phyloP scores from a whole-genome alignment of 2,797 vertebrate species.

The Silurus lanzhouensis region DNA sequence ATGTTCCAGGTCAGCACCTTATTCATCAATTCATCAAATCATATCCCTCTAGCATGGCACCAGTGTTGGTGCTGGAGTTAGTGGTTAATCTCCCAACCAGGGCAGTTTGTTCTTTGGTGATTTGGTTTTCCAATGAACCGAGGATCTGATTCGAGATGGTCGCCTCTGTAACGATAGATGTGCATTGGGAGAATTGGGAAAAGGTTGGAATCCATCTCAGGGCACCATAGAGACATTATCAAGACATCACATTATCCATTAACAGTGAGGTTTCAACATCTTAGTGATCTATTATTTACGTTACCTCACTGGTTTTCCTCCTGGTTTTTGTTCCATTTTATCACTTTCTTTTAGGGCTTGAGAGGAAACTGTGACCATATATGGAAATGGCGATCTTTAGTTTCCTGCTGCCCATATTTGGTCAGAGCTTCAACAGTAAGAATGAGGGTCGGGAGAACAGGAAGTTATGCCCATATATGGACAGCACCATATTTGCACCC shows the following conservation, averaged over 20 bases:
- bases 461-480: neutral
- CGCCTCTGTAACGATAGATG: too few species aligned
- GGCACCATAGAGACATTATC: neutral
- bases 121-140: neutral
- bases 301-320: neutral
- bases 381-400: neutral
- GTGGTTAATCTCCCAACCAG: neutral
- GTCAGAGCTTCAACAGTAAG: neutral
- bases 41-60: too few species aligned
- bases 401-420: too few species aligned
- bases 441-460: neutral
- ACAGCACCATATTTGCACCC: neutral
- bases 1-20: slow-evolving; percentile 4
- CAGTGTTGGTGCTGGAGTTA: neutral
- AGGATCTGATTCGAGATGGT: neutral
- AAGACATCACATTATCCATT: too few species aligned
- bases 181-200: neutral
- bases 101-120: neutral
- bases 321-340: too few species aligned
- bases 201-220: neutral
- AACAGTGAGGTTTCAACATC: neutral
- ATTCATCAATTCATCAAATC: neutral
- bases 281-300: neutral
- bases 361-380: neutral
- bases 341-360: too few species aligned